These are phyloP conservation scores for Gavia stellata DNA, from an alignment of 2,113 vertebrate species.

Conservation along the genomic window DNA sequence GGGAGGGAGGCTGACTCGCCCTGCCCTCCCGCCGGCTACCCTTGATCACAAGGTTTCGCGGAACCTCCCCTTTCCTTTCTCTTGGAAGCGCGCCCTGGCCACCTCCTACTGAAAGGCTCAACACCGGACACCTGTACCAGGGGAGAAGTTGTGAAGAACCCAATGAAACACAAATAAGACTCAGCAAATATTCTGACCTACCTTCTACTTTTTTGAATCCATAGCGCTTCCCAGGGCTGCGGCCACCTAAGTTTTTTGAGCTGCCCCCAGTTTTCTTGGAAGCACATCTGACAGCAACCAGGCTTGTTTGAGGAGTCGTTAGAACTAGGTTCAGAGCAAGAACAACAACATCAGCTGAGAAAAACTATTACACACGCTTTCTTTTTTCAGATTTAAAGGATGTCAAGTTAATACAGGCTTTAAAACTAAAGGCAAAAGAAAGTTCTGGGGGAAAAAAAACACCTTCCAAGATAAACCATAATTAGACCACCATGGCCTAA, in stretches of 20 bases:
- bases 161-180: neutral
- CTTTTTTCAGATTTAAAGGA: neutral
- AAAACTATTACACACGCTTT: neutral
- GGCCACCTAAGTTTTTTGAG: constrained; percentile 86
- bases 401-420: neutral
- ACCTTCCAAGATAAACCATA: neutral
- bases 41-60: neutral
- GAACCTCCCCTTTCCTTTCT: neutral
- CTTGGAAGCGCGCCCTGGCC: neutral
- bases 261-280: constrained; percentile 88
- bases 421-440: neutral
- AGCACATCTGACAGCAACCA: constrained; percentile 75
- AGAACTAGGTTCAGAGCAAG: constrained; percentile 25
- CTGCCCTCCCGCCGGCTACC: neutral
- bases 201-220: constrained; percentile 89
- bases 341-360: neutral
- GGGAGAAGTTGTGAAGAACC: neutral
- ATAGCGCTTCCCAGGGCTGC: constrained; percentile 81
- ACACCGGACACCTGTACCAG: fast-evolving
- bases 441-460: neutral
- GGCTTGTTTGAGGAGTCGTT: constrained; percentile 1
- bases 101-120: neutral
- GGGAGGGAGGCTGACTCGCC: neutral
- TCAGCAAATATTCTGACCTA: constrained; percentile 25
- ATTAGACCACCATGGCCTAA: neutral